phyloP scores from a whole-genome alignment of 2,888 invertebrate species.

The Hypena proboscidalis region DNA sequence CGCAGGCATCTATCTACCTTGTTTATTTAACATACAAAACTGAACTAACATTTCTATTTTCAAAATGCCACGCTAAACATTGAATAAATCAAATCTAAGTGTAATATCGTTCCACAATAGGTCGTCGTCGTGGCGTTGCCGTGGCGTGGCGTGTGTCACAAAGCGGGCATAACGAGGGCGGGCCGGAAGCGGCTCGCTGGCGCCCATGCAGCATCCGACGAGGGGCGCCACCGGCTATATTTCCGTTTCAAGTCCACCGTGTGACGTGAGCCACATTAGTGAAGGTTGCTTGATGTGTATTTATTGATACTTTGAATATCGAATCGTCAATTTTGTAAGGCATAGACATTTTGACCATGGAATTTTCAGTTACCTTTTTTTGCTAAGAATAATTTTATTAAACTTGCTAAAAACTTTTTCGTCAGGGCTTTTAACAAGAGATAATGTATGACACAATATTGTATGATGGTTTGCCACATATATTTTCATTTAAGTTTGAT shows the following conservation, averaged over 20 bases:
- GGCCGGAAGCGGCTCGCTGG: conserved; percentile 65
- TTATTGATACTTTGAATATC: conserved; percentile 20
- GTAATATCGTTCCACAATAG: conserved; percentile 53
- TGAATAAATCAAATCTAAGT: conserved; percentile 43
- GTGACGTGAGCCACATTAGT: conserved; percentile 29
- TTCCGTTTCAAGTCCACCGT: conserved; percentile 52
- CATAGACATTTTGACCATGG: too few relatives aligned
- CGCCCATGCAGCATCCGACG: conserved; percentile 60
- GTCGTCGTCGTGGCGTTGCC: conserved; percentile 41
- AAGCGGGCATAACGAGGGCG: conserved; percentile 69
- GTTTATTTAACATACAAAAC: too few relatives aligned
- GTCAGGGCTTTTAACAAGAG: too few relatives aligned
- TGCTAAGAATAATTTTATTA: too few relatives aligned
- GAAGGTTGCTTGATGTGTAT: conserved; percentile 23
- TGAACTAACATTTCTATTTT: conserved; percentile 6
- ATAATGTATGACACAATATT: too few relatives aligned
- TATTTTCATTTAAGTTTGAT: too few relatives aligned
- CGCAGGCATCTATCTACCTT: too few relatives aligned
- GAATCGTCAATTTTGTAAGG: not conserved
- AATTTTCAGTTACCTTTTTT: too few relatives aligned
- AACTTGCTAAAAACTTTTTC: too few relatives aligned
- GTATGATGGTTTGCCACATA: too few relatives aligned
- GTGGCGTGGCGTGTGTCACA: conserved; percentile 46
- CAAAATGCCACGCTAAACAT: conserved; percentile 28
- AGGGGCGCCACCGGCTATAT: conserved; percentile 62